Conservation (phyloP, 1,140 invertebrate genomes). For the Leptinotarsa lineolata region DNA sequence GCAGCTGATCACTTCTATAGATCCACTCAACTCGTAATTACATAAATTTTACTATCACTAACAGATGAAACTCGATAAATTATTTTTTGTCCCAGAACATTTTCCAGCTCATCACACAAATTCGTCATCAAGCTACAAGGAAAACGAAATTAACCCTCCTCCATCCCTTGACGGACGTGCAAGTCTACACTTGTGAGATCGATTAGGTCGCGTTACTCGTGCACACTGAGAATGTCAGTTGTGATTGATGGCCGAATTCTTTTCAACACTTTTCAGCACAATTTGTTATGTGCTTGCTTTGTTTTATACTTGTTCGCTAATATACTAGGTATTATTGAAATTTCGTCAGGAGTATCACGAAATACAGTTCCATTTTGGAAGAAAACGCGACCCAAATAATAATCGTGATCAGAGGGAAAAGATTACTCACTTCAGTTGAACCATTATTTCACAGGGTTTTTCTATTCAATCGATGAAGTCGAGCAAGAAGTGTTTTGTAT, state of each 20-base stretch:
- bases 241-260: not conserved
- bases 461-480: too few species aligned
- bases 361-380: not conserved
- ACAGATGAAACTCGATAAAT: too few species aligned
- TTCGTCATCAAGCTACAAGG: too few species aligned
- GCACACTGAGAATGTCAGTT: not conserved
- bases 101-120: too few species aligned
- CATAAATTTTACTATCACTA: too few species aligned
- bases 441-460: too few species aligned
- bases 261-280: slow-evolving; percentile 4
- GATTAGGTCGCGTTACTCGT: not conserved
- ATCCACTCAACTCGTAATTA: too few species aligned
- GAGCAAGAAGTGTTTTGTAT: too few species aligned
- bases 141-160: not conserved
- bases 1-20: too few species aligned
- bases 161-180: not conserved
- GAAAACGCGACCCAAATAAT: not conserved
- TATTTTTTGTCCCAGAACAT: too few species aligned
- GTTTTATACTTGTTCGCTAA: slow-evolving; percentile 3
- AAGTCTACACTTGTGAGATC: not conserved
- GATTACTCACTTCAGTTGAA: too few species aligned
- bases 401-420: too few species aligned
- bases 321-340: not conserved
- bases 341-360: not conserved
- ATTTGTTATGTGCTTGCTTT: not conserved